Evolutionary conservation across 2,888 invertebrate genomes (phyloP).

Genomic region (Auanema sp.): DNA sequence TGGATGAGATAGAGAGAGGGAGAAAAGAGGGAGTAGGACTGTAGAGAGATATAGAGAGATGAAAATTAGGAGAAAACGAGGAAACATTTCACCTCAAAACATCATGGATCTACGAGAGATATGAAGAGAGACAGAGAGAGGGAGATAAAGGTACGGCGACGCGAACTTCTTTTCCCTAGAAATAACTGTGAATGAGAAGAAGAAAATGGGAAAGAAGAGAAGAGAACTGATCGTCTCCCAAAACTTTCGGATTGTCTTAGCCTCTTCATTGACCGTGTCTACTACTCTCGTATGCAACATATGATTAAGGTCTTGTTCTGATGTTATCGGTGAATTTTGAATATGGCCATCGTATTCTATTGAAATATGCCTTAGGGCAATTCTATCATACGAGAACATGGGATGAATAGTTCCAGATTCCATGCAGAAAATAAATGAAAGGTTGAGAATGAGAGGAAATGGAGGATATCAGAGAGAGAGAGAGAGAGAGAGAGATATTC

Average conservation of each 20-base stretch:
- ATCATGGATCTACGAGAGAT: neutral
- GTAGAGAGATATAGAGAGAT: slow-evolving; percentile 14
- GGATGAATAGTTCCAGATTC: too few relatives aligned
- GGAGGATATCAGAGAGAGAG: neutral
- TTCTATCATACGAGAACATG: too few relatives aligned
- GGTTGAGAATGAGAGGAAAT: too few relatives aligned
- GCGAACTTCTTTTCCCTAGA: neutral
- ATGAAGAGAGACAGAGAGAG: slow-evolving; percentile 15
- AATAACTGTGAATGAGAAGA: neutral
- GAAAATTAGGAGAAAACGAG: slow-evolving; percentile 13
- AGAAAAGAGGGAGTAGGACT: slow-evolving; percentile 1
- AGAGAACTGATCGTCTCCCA: neutral
- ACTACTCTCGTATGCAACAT: too few relatives aligned
- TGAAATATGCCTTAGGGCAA: too few relatives aligned
- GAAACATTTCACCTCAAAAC: too few relatives aligned
- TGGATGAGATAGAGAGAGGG: neutral
- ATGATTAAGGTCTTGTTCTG: too few relatives aligned
- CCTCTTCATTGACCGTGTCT: too few relatives aligned
- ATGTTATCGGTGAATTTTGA: too few relatives aligned
- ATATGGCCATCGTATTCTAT: too few relatives aligned
- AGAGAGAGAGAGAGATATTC: neutral
- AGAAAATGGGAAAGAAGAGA: neutral
- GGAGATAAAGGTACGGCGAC: slow-evolving; percentile 19
- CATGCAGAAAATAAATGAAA: too few relatives aligned
- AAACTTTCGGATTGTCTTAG: too few relatives aligned